Conservation (phyloP, 2,113 vertebrate genomes). For the Myocastor coypus region DNA sequence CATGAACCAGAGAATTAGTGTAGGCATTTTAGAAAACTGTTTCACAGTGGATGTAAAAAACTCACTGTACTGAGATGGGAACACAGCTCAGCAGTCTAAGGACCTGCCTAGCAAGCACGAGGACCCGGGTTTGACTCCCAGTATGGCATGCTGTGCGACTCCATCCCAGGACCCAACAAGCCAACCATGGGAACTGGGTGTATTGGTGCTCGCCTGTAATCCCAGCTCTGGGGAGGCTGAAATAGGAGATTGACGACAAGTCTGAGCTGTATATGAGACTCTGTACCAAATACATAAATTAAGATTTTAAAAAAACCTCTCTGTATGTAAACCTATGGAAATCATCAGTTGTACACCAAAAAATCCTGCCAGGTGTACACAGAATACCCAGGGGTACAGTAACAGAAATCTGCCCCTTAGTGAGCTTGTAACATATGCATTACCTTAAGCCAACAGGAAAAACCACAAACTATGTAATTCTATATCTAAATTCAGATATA, state of each 20-base stretch:
- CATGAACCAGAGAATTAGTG: background rate
- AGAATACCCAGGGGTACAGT: too few relatives aligned
- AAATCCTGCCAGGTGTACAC: background rate
- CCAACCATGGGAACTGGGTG: too few relatives aligned
- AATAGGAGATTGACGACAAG: too few relatives aligned
- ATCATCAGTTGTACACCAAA: background rate
- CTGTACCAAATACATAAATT: too few relatives aligned
- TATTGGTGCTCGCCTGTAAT: too few relatives aligned
- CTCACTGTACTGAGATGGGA: background rate
- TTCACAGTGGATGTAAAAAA: constrained; percentile 21
- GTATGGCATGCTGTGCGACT: too few relatives aligned
- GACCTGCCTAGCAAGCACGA: too few relatives aligned
- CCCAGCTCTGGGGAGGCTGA: too few relatives aligned
- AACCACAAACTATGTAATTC: background rate
- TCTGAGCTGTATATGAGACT: too few relatives aligned
- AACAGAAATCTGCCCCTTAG: background rate
- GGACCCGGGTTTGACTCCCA: too few relatives aligned
- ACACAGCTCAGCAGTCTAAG: too few relatives aligned
- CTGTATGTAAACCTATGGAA: background rate
- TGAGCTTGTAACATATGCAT: background rate
- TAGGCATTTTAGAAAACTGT: constrained; percentile 30
- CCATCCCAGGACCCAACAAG: too few relatives aligned
- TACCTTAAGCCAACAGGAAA: background rate
- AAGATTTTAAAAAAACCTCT: background rate
- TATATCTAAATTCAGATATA: background rate